A percentile compares a stretch with the other conserved stretches of the same genome.
These are phyloP conservation scores for Cherax quadricarinatus DNA, from an alignment of 1,140 invertebrate species.

Conservation along the genomic window DNA sequence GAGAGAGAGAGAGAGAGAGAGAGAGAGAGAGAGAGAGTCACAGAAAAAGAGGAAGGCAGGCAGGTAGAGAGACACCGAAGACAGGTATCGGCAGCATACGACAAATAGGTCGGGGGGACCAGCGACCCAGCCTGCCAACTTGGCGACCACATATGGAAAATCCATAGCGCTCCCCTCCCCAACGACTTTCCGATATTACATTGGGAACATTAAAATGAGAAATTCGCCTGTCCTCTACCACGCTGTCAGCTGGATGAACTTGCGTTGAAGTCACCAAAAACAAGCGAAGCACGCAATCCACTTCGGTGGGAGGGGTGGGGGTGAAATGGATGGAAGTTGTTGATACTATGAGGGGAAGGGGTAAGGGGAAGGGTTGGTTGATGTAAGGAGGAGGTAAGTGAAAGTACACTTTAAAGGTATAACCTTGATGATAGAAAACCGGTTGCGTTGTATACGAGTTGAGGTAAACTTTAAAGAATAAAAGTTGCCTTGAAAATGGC, in stretches of 20 bases:
- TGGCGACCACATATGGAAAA: slow-evolving; percentile 65
- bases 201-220: slow-evolving; percentile 65
- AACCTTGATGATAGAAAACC: no score
- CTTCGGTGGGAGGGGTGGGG: no score
- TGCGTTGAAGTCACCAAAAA: slow-evolving; percentile 47
- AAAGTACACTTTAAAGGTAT: no score
- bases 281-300: no score
- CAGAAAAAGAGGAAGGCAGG: slow-evolving; percentile 12
- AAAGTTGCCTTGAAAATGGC: no score
- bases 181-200: slow-evolving; percentile 68
- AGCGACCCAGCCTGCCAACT: slow-evolving; percentile 30
- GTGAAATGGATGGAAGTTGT: neutral
- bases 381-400: no score
- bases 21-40: slow-evolving; percentile 8
- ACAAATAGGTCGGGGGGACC: slow-evolving; percentile 10
- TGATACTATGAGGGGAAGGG: neutral
- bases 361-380: no score
- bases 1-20: slow-evolving; percentile 19
- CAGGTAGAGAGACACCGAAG: neutral
- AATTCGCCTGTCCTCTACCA: slow-evolving; percentile 50
- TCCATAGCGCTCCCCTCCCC: slow-evolving; percentile 51
- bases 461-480: no score
- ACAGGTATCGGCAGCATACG: slow-evolving; percentile 52
- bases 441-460: no score
- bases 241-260: slow-evolving; percentile 16